These are phyloP conservation scores for Neoscelio sp. DNA, from an alignment of 2,888 invertebrate species.

Conservation along the genomic window DNA sequence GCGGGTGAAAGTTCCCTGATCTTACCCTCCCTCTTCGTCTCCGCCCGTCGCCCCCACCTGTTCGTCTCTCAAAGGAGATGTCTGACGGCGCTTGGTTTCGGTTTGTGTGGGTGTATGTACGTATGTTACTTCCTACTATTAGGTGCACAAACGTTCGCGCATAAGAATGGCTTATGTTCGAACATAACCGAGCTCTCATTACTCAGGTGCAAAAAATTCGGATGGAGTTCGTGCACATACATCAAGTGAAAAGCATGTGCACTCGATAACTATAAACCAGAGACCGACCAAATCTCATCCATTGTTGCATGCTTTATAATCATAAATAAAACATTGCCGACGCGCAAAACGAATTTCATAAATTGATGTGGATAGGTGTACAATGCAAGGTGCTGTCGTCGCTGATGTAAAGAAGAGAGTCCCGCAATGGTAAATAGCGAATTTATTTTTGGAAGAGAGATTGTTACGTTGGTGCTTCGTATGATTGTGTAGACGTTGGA, in stretches of 20 bases:
- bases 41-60: slow-evolving; percentile 31
- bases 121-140: not conserved
- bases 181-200: slow-evolving; percentile 31
- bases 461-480: too few relatives aligned
- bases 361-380: too few relatives aligned
- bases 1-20: slow-evolving; percentile 54
- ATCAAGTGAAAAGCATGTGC: slow-evolving; percentile 8
- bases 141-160: not conserved
- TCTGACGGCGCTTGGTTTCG: slow-evolving; percentile 8
- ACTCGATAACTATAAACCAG: slow-evolving; percentile 22
- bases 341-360: slow-evolving; percentile 32
- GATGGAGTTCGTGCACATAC: not conserved
- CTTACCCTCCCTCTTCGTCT: slow-evolving; percentile 9
- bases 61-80: slow-evolving; percentile 1
- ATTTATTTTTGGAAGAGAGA: too few relatives aligned
- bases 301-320: slow-evolving; percentile 34
- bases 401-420: too few relatives aligned
- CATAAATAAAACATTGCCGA: slow-evolving; percentile 41
- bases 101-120: too few relatives aligned
- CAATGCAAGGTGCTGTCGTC: too few relatives aligned
- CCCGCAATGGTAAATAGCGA: too few relatives aligned
- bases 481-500: too few relatives aligned
- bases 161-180: slow-evolving; percentile 9
- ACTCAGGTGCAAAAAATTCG: slow-evolving; percentile 28
- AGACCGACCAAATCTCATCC: not conserved